phyloP scores from a whole-genome alignment of 2,797 vertebrate species.

The Capromys pilorides region DNA sequence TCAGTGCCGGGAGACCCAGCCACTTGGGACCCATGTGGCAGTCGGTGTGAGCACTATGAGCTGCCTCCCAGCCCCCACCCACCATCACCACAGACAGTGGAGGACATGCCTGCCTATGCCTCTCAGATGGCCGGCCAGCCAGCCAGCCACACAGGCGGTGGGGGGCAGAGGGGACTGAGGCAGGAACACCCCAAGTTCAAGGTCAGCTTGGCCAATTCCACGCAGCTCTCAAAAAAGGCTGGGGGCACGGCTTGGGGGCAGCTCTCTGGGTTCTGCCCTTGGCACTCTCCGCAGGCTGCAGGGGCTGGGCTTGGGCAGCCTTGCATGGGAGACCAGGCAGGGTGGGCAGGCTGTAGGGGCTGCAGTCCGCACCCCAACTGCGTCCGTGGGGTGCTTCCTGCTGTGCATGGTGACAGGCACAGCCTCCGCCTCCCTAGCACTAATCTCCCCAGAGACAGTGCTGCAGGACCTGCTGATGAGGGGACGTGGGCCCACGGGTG shows the following conservation, averaged over 20 bases:
- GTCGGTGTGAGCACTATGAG: not conserved
- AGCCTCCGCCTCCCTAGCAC: no score
- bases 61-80: no score
- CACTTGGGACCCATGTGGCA: not conserved
- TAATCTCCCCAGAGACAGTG: not conserved
- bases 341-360: no score
- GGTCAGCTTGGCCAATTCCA: not conserved
- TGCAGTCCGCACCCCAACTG: not conserved
- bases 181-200: not conserved
- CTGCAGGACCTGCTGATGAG: not conserved
- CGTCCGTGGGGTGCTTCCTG: not conserved
- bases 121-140: not conserved
- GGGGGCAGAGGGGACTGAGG: not conserved
- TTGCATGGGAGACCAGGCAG: not conserved
- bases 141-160: not conserved
- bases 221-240: not conserved
- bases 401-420: no score
- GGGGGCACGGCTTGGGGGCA: not conserved
- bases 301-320: not conserved
- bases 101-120: not conserved
- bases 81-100: not conserved
- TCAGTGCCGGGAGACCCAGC: not conserved
- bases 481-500: no score
- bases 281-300: not conserved
- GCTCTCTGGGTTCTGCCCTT: not conserved